Conservation (phyloP, 2,113 vertebrate species). For the Fregata magnificens region DNA sequence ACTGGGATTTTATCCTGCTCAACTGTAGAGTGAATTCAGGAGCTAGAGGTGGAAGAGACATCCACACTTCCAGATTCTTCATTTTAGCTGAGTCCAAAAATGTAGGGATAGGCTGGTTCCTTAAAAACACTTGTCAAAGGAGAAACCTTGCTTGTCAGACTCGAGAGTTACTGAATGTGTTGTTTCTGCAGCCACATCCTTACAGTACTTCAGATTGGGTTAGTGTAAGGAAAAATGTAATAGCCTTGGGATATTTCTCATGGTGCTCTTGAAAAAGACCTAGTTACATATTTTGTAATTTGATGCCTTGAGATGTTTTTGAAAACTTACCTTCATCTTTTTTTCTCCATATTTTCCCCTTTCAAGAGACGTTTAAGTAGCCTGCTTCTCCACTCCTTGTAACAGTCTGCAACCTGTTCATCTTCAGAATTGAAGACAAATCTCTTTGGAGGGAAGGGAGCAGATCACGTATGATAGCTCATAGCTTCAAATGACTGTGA, state of each 20-base stretch:
- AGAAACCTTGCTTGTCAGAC: neutral
- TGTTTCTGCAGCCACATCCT: neutral
- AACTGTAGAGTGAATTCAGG: neutral
- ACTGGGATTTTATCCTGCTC: neutral
- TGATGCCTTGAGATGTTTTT: neutral
- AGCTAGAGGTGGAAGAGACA: neutral
- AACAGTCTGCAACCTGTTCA: neutral
- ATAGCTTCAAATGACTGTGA: neutral
- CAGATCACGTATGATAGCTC: neutral
- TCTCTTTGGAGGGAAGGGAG: neutral
- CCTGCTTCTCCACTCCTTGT: neutral
- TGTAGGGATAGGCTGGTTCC: neutral
- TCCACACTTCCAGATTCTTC: neutral
- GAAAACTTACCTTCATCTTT: neutral
- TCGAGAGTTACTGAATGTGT: accelerated
- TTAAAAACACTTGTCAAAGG: neutral
- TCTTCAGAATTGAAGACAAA: neutral
- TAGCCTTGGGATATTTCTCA: neutral
- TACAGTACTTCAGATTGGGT: neutral
- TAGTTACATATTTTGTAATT: neutral
- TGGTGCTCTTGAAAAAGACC: neutral
- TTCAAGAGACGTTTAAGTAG: neutral
- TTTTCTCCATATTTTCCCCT: neutral
- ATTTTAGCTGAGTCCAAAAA: neutral
- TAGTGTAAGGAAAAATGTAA: neutral